Evolutionary conservation across 1,140 invertebrate species (phyloP), one percentile per base, ranked within the genome.

Genomic region (Gryon sp.): DNA sequence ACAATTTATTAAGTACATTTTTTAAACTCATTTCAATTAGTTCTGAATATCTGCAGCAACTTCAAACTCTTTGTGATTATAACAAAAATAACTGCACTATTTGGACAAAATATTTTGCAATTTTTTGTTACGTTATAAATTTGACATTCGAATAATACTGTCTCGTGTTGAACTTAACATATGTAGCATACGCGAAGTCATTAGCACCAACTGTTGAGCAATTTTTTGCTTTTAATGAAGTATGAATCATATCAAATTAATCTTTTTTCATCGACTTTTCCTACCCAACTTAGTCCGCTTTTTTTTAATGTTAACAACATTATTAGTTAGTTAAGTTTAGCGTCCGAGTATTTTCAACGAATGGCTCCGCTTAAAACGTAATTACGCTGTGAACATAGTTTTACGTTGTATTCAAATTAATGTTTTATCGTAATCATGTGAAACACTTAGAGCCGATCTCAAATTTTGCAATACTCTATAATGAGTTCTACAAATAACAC

Each of bases 381-480:
- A 72, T 72, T 63, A 63, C 22, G 45, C 34, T 11, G 6, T 19
- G 24, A 52, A 69, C 53, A 52, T 55, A 62, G 38, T 72, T 62
- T 62, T 72, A 72, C 63, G 62, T 72, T 34, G 48, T 52, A 63
- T 73, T 63, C 59, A 57, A 48, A 73, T 57, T 43, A 63, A 73
- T 59, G 30, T 63, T 62, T n/a, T 63, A 55, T 63, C 28, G 50
- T 41, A 40, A 55, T 62, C 57, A 59, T 20, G 41, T 50, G 43
- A 50, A 74, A 65, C 52, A 59, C 52, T 66, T 66, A 59, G 36
- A 57, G 50, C 24, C 22, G 60, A 74, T 74, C 52, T 57, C 40
- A 66, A 74, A 74, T 62, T 62, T 65, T 65, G 70, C 53, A 74
- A 74, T 62, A 52, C 36, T 59, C 36, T 46, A 60, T 74, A 59